Evolutionary conservation across 92 coral and sea anemone species (phyloP).

Genomic region (Actinernus sp.): DNA sequence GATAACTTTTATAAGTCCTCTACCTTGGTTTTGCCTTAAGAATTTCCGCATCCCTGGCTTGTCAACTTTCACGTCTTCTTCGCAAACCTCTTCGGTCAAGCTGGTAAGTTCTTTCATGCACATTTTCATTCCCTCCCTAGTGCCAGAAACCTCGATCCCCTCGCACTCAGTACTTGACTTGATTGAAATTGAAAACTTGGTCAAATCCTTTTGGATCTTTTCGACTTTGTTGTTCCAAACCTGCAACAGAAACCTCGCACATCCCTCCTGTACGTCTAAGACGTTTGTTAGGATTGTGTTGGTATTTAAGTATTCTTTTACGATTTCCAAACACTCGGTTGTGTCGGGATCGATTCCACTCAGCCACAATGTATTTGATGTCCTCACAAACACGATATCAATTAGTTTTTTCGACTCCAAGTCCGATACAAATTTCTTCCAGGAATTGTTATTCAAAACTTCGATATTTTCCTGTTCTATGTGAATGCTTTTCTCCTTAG

Average conservation of each 20-base stretch:
- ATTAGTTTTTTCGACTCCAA: too few species aligned
- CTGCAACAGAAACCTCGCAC: slow-evolving; percentile 9
- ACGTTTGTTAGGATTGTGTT: slow-evolving; percentile 41
- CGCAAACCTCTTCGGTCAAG: slow-evolving; percentile 5
- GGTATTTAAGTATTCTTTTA: slow-evolving; percentile 22
- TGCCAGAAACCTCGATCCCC: slow-evolving; percentile 50
- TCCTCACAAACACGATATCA: too few species aligned
- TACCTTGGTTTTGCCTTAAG: slow-evolving; percentile 30
- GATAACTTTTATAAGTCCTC: slow-evolving; percentile 9
- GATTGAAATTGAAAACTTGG: slow-evolving; percentile 12
- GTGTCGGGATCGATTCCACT: too few species aligned
- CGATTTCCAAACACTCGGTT: neutral
- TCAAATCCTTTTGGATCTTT: neutral
- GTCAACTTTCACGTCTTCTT: too few species aligned
- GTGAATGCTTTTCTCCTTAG: too few species aligned
- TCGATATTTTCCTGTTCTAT: too few species aligned
- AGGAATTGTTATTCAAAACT: too few species aligned
- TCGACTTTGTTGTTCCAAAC: slow-evolving; percentile 14
- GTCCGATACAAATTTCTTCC: too few species aligned
- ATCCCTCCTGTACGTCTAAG: slow-evolving; percentile 14
- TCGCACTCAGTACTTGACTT: slow-evolving; percentile 18
- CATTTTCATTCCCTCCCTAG: slow-evolving; percentile 56
- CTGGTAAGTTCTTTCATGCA: slow-evolving; percentile 15
- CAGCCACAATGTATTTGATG: too few species aligned
- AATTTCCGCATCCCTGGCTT: slow-evolving; percentile 76